phyloP scores from a whole-genome alignment of 1,140 invertebrate species.

The Saxidomus purpurata region DNA sequence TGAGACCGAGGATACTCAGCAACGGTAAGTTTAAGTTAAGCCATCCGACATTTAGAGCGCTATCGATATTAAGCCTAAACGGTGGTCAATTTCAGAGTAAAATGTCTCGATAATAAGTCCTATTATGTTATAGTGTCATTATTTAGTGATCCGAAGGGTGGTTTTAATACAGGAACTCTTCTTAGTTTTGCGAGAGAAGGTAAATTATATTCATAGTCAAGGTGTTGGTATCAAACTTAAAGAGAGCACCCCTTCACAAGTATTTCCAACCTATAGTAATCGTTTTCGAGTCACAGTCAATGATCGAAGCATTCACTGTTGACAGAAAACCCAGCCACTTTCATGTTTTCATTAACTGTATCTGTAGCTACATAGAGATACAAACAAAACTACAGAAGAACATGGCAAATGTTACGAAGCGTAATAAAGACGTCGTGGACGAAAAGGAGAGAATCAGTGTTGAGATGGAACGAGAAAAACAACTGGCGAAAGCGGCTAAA shows the following conservation, averaged over 20 bases:
- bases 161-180: too few species aligned
- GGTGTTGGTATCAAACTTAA: background rate
- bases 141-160: too few species aligned
- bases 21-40: background rate
- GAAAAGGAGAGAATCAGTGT: background rate
- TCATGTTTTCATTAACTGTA: background rate
- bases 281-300: too few species aligned
- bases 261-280: too few species aligned
- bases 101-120: too few species aligned
- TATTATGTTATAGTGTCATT: too few species aligned
- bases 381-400: background rate
- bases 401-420: background rate
- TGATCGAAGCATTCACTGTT: too few species aligned
- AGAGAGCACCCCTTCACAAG: too few species aligned
- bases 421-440: background rate
- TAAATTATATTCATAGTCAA: background rate
- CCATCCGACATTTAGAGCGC: too few species aligned
- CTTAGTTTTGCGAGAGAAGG: background rate
- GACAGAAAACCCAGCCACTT: background rate
- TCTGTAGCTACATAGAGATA: background rate
- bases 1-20: background rate
- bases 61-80: background rate
- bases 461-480: too few species aligned
- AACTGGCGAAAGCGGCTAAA: too few species aligned
- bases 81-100: background rate